Conservation (phyloP, 2,797 vertebrate species). For the Heterohyrax brucei region DNA sequence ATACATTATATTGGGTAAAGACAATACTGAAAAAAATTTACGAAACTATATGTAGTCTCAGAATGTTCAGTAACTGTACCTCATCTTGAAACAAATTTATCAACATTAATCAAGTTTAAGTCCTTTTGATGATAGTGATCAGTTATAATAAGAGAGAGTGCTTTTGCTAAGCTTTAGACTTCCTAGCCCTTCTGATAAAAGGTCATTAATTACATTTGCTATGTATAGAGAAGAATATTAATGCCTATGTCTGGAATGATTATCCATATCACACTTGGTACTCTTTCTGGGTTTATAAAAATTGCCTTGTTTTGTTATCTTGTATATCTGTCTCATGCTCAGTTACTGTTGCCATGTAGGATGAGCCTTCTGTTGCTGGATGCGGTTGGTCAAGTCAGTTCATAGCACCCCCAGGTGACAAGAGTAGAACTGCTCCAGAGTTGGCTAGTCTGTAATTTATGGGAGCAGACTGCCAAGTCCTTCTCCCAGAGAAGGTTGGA, state of each 20-base stretch:
- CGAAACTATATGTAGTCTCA: conserved; percentile 28
- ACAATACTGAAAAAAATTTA: conserved; percentile 23
- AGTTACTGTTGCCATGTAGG: background rate
- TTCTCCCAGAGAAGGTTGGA: no score
- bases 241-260: background rate
- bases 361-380: background rate
- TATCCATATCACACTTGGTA: background rate
- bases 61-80: conserved; percentile 15
- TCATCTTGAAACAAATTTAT: conserved; percentile 59
- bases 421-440: no score
- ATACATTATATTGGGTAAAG: conserved; percentile 6
- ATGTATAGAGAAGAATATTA: conserved; percentile 1
- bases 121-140: conserved; percentile 1
- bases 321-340: background rate
- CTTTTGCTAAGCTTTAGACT: conserved; percentile 63
- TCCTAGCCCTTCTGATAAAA: conserved; percentile 45
- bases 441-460: no score
- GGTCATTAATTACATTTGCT: conserved; percentile 34
- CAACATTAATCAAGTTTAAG: conserved; percentile 29
- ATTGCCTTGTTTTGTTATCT: conserved; percentile 7
- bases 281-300: background rate
- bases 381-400: background rate
- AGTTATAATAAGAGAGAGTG: conserved; percentile 41
- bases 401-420: no score
- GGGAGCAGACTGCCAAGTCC: no score